These are phyloP conservation scores for Marasmarcha lunaedactyla DNA, from an alignment of 2,888 invertebrate species.

Conservation along the genomic window DNA sequence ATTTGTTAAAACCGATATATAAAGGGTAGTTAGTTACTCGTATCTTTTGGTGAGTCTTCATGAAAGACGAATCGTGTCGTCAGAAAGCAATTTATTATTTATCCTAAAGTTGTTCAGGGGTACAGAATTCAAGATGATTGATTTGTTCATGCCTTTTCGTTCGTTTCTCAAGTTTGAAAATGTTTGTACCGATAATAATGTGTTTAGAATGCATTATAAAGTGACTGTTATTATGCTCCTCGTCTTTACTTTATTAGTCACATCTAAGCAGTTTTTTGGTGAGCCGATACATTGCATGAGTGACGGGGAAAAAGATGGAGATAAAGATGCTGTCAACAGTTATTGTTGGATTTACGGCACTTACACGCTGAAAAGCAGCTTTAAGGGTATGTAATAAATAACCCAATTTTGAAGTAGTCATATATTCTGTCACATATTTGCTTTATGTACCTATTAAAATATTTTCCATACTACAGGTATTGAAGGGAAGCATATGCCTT, in stretches of 20 bases:
- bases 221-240: slow-evolving; percentile 78
- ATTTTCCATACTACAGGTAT: slow-evolving; percentile 29
- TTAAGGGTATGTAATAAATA: slow-evolving; percentile 33
- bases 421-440: no score
- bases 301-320: slow-evolving; percentile 44
- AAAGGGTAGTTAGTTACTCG: no score
- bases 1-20: no score
- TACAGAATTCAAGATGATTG: slow-evolving; percentile 61
- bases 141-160: slow-evolving; percentile 76
- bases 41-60: no score
- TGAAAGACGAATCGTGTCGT: no score
- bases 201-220: slow-evolving; percentile 82
- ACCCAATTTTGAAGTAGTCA: neutral
- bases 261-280: slow-evolving; percentile 87
- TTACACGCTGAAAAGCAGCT: slow-evolving; percentile 66
- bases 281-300: slow-evolving; percentile 84
- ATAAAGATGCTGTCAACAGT: slow-evolving; percentile 75
- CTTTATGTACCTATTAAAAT: no score
- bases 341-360: slow-evolving; percentile 87
- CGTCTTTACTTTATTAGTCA: slow-evolving; percentile 79
- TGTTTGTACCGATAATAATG: slow-evolving; percentile 79
- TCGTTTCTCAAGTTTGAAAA: slow-evolving; percentile 75
- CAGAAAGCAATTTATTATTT: no score
- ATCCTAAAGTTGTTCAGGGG: no score
- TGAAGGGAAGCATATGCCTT: slow-evolving; percentile 59